phyloP scores from a whole-genome alignment of 2,888 invertebrate species.

The Glaucopsyche alexis region DNA sequence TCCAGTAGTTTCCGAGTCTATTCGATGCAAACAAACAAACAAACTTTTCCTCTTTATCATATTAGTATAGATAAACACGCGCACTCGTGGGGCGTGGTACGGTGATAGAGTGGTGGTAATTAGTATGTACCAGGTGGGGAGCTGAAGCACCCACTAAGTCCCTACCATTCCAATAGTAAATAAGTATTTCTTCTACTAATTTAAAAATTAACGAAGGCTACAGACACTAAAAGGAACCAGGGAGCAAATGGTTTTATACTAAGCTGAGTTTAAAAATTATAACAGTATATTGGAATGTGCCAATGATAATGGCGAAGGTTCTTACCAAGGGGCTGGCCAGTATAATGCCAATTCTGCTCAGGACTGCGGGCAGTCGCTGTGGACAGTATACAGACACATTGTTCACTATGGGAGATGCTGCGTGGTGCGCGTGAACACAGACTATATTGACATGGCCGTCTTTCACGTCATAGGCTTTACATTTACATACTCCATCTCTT shows the following conservation, averaged over 20 bases:
- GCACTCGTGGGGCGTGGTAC: no score
- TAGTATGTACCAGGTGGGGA: no score
- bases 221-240: not conserved
- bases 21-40: no score
- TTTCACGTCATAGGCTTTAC: conserved; percentile 35
- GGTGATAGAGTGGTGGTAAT: no score
- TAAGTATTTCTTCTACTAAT: no score
- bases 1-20: no score
- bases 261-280: conserved; percentile 46
- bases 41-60: no score
- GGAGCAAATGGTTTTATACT: not conserved
- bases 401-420: conserved; percentile 78
- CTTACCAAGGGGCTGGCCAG: conserved; percentile 98
- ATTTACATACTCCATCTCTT: conserved; percentile 34
- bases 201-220: no score
- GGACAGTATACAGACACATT: conserved; percentile 84
- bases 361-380: conserved; percentile 97
- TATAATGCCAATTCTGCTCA: conserved; percentile 97
- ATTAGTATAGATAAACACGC: not conserved
- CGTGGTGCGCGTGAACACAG: conserved; percentile 72
- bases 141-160: no score
- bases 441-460: conserved; percentile 73
- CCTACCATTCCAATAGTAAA: no score
- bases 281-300: conserved; percentile 67
- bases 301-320: conserved; percentile 74